Conservation (phyloP, 2,113 vertebrate species). For the Sinocyclocheilus maitianheensis region DNA sequence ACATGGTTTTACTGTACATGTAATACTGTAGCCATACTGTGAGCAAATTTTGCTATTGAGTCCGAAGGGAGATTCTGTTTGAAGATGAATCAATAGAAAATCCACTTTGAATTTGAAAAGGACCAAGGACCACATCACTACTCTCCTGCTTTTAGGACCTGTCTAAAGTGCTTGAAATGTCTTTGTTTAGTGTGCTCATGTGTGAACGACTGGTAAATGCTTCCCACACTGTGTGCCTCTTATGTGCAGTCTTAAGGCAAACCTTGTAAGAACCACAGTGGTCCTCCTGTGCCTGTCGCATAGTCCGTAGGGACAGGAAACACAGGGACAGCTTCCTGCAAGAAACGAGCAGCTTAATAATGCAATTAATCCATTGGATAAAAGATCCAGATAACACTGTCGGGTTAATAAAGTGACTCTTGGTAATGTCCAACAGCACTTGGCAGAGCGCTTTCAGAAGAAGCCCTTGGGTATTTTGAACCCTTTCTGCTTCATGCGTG, state of each 20-base stretch:
- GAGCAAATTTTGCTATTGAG: background rate
- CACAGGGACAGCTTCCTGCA: background rate
- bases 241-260: conserved; percentile 36
- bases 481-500: conserved; percentile 96
- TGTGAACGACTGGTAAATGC: background rate
- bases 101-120: conserved; percentile 8
- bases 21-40: conserved; percentile 21
- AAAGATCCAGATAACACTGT: conserved; percentile 34
- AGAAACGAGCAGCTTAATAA: conserved; percentile 19
- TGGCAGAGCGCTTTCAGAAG: conserved; percentile 78
- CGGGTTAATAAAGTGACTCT: conserved; percentile 34
- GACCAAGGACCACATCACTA: background rate
- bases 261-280: conserved; percentile 19
- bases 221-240: conserved; percentile 7
- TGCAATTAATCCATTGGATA: background rate
- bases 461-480: conserved; percentile 97
- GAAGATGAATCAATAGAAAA: background rate
- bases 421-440: background rate
- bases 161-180: conserved; percentile 36
- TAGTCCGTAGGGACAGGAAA: conserved; percentile 5
- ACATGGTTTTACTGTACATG: conserved; percentile 20
- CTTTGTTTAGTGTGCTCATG: conserved; percentile 34
- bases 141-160: background rate
- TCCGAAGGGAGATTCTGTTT: background rate
- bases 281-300: conserved; percentile 8